These are phyloP conservation scores for Pantherophis guttatus DNA, from an alignment of 2,113 vertebrate genomes.

Conservation along the genomic window DNA sequence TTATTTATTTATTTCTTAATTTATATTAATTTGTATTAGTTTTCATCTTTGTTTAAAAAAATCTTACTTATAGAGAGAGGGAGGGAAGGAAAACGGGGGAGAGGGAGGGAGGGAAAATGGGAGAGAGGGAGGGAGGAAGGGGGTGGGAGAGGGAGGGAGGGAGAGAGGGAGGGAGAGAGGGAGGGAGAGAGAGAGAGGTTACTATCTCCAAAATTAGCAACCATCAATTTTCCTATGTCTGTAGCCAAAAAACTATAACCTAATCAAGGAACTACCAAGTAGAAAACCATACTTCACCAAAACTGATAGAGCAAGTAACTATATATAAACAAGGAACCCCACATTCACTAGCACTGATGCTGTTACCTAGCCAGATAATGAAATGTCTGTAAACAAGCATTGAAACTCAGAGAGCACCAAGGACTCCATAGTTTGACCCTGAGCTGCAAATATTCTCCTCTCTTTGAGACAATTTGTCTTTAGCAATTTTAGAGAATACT, in stretches of 20 bases:
- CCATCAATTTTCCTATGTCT: neutral
- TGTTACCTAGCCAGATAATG: neutral
- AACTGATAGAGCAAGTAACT: neutral
- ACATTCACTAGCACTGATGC: neutral
- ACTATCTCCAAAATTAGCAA: neutral
- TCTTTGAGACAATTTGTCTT: neutral
- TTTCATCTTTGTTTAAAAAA: neutral
- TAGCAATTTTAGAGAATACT: neutral
- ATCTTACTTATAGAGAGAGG: neutral
- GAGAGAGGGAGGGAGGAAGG: accelerated
- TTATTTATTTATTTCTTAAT: conserved; percentile 11
- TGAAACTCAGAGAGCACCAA: neutral
- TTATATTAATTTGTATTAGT: neutral
- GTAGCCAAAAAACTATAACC: neutral
- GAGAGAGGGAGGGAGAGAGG: too few relatives aligned
- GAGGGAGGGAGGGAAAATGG: too few relatives aligned
- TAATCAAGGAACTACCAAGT: neutral
- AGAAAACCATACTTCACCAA: neutral
- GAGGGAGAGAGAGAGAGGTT: neutral
- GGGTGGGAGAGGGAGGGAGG: too few relatives aligned
- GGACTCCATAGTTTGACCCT: neutral
- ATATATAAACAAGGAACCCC: neutral
- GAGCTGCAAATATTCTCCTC: neutral
- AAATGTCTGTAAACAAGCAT: neutral
- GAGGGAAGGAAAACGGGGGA: too few relatives aligned